Percentiles rank a stretch among this genome's conserved stretches.
These are phyloP conservation scores for Oxycera nigricornis DNA, from an alignment of 2,888 invertebrate species.

Conservation along the genomic window DNA sequence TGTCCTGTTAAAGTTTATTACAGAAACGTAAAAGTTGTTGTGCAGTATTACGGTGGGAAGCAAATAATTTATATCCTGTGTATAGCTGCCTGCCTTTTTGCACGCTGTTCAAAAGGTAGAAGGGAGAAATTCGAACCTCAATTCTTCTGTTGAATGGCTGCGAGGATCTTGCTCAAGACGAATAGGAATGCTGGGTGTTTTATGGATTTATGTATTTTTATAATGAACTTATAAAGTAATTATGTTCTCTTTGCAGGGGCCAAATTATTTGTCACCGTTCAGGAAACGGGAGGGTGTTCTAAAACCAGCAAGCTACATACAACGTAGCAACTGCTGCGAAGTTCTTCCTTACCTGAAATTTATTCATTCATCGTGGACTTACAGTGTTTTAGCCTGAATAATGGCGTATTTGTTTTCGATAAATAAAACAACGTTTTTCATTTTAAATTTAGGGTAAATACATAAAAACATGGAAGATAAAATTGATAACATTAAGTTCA, in stretches of 20 bases:
- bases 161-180: background rate
- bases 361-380: no score
- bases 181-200: conserved; percentile 45
- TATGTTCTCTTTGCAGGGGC: conserved; percentile 52
- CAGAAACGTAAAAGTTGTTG: conserved; percentile 43
- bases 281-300: conserved; percentile 21
- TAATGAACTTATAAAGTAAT: conserved; percentile 63
- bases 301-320: no score
- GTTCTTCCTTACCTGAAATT: no score
- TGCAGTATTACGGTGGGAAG: conserved; percentile 39
- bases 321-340: no score
- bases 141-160: no score
- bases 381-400: no score
- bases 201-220: conserved; percentile 61
- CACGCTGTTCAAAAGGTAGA: background rate
- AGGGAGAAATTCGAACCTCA: background rate
- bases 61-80: conserved; percentile 44
- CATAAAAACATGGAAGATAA: no score
- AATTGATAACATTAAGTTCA: no score
- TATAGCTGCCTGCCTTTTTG: conserved; percentile 21
- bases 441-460: no score
- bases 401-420: no score
- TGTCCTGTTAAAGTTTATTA: conserved; percentile 44
- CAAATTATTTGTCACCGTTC: conserved; percentile 45
- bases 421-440: no score